Conservation (phyloP, 53 echinoderm and acorn worm species). For the Patiria pectinifera region DNA sequence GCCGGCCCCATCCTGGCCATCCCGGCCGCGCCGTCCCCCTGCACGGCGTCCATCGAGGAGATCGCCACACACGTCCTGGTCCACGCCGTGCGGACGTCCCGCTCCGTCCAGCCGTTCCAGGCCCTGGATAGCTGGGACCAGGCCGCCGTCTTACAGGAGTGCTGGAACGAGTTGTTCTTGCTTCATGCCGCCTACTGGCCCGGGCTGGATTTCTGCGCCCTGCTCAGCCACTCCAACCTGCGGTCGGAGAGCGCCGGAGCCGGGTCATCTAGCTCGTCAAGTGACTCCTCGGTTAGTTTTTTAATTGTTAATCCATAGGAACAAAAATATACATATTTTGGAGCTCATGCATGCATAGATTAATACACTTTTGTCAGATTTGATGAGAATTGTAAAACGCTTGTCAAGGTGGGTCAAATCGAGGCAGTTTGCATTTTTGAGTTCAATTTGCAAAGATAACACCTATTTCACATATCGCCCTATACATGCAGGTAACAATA, state of each 20-base stretch:
- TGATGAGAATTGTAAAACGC: too few relatives aligned
- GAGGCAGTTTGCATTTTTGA: too few relatives aligned
- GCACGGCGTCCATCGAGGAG: constrained; percentile 77
- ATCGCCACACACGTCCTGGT: constrained; percentile 87
- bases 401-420: too few relatives aligned
- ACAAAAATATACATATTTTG: too few relatives aligned
- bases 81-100: constrained; percentile 83
- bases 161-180: constrained; percentile 93
- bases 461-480: neutral
- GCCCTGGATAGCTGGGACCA: constrained; percentile 87
- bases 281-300: constrained; percentile 43
- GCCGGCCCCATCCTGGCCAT: constrained; percentile 69
- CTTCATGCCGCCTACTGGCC: constrained; percentile 98
- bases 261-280: constrained; percentile 20
- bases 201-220: constrained; percentile 89
- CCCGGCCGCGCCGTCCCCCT: constrained; percentile 53
- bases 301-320: too few relatives aligned
- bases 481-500: constrained; percentile 56
- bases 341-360: too few relatives aligned
- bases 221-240: constrained; percentile 88
- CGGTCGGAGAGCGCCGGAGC: constrained; percentile 58
- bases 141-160: constrained; percentile 80
- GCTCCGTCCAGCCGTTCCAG: constrained; percentile 87
- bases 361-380: too few relatives aligned
- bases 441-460: too few relatives aligned